Evolutionary conservation across 2,113 vertebrate genomes (phyloP).

Genomic region (Zosterops hypoxanthus): DNA sequence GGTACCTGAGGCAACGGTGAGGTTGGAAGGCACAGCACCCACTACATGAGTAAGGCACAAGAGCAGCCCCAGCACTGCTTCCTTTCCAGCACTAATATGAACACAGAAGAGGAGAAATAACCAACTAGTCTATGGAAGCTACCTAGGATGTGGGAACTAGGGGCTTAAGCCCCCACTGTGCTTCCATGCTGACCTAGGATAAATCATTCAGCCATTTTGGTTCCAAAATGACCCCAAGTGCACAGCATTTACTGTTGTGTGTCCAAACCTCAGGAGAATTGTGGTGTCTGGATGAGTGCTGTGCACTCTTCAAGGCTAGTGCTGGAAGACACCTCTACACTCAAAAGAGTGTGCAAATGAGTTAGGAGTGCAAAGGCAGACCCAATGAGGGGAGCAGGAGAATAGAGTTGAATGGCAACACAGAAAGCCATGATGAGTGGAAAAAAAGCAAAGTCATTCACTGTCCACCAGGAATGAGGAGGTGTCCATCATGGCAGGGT

Average conservation of each 20-base stretch:
- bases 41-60: not conserved
- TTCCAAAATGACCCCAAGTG: not conserved
- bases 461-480: not conserved
- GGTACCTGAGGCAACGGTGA: not conserved
- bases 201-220: not conserved
- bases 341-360: not conserved
- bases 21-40: not conserved
- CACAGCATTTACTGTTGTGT: not conserved
- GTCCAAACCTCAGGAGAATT: not conserved
- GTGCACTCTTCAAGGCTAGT: not conserved
- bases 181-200: not conserved
- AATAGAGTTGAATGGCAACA: not conserved
- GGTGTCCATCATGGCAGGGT: fast-evolving
- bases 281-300: not conserved
- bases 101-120: not conserved
- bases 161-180: not conserved
- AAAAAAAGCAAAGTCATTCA: fast-evolving
- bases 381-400: not conserved
- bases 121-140: not conserved
- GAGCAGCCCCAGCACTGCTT: not conserved
- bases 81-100: not conserved
- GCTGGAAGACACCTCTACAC: not conserved
- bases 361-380: not conserved
- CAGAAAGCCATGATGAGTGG: not conserved
- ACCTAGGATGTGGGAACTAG: not conserved